These are phyloP conservation scores for Boloria euphrosyne DNA, from an alignment of 2,888 invertebrate genomes.

Conservation along the genomic window DNA sequence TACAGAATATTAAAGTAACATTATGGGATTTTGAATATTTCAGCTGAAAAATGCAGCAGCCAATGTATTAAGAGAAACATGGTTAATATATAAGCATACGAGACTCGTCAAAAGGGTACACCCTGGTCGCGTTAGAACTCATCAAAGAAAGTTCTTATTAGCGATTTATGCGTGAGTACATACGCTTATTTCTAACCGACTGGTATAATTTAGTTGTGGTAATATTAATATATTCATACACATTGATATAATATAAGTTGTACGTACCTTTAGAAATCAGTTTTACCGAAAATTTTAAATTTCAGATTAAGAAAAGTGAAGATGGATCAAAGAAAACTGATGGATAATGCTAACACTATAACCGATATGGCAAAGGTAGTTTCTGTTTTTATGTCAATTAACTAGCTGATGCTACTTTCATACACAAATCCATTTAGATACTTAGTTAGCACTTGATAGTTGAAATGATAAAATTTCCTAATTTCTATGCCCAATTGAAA, in stretches of 20 bases:
- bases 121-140: slow-evolving; percentile 96
- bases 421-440: slow-evolving; percentile 66
- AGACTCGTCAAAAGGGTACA: slow-evolving; percentile 98
- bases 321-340: slow-evolving; percentile 99
- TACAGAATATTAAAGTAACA: slow-evolving; percentile 18
- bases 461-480: background rate
- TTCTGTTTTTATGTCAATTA: slow-evolving; percentile 45
- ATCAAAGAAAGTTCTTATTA: slow-evolving; percentile 99
- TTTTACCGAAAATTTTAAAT: slow-evolving; percentile 46
- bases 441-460: slow-evolving; percentile 53
- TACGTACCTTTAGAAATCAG: no score
- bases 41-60: slow-evolving; percentile 99
- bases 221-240: no score
- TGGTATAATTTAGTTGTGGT: no score
- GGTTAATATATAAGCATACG: slow-evolving; percentile 99
- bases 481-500: background rate
- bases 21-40: slow-evolving; percentile 48
- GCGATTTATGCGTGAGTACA: slow-evolving; percentile 98
- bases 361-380: slow-evolving; percentile 99
- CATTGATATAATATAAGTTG: no score
- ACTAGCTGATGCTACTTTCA: slow-evolving; percentile 68
- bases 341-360: slow-evolving; percentile 99
- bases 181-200: background rate
- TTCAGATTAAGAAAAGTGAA: slow-evolving; percentile 98
- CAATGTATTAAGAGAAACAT: slow-evolving; percentile 99